These are phyloP conservation scores for Danionella dracula DNA, from an alignment of 2,797 vertebrate species.

Conservation along the genomic window DNA sequence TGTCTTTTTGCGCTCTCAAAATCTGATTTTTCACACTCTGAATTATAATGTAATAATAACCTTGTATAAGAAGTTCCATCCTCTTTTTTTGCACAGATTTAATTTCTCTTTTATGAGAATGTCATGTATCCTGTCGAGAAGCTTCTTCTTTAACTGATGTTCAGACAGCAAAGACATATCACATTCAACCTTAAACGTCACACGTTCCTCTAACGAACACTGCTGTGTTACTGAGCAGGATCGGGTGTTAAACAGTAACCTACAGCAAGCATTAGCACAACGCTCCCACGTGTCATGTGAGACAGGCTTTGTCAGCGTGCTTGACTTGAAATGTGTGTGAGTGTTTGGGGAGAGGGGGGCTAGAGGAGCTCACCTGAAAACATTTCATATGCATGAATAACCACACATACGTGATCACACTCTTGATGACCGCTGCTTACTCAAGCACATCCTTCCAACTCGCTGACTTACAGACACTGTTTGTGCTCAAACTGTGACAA, in stretches of 20 bases:
- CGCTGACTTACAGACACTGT: not conserved
- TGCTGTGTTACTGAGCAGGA: not conserved
- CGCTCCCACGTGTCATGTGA: not conserved
- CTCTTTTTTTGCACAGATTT: not conserved
- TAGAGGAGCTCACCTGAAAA: not conserved
- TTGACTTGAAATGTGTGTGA: not conserved
- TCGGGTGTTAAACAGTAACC: constrained; percentile 10
- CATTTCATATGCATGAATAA: constrained; percentile 10
- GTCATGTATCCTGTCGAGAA: not conserved
- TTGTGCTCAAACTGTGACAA: not conserved
- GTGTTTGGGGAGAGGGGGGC: not conserved
- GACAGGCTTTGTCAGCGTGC: not conserved
- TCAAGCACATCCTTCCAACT: not conserved
- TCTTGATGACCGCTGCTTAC: not conserved
- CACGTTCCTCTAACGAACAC: not conserved
- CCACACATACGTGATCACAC: constrained; percentile 9
- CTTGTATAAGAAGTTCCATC: too few species aligned
- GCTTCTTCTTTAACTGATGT: not conserved
- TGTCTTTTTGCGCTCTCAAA: too few species aligned
- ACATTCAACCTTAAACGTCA: constrained; percentile 3
- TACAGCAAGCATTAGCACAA: not conserved
- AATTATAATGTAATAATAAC: too few species aligned
- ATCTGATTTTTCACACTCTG: too few species aligned
- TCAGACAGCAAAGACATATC: not conserved
- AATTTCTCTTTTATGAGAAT: not conserved